These are phyloP conservation scores for Iguana delicatissima DNA, from an alignment of 2,797 vertebrate genomes.

Conservation along the genomic window DNA sequence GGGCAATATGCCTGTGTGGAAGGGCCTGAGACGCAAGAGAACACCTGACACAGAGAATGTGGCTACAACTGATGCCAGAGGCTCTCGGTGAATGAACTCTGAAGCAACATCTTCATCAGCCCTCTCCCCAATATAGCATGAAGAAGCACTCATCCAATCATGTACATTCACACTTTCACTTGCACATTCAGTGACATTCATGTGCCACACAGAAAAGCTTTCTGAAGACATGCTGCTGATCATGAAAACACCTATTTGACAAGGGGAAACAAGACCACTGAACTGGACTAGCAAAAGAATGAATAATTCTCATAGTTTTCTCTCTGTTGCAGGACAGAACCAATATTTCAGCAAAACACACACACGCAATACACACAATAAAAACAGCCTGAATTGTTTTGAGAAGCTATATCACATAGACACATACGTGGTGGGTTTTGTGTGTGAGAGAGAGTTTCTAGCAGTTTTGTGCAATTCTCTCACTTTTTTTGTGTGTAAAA, in stretches of 20 bases:
- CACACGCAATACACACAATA: too few species aligned
- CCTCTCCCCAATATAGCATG: conserved; percentile 48
- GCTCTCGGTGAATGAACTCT: conserved; percentile 47
- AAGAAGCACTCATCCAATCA: conserved; percentile 48
- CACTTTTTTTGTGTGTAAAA: too few species aligned
- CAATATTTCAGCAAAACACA: too few species aligned
- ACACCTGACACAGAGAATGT: conserved; percentile 51
- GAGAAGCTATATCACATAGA: too few species aligned
- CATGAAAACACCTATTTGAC: conserved; percentile 24
- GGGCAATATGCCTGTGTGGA: too few species aligned
- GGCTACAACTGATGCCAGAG: conserved; percentile 59
- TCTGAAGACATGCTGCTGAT: conserved; percentile 19
- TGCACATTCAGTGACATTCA: neutral
- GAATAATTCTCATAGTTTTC: too few species aligned
- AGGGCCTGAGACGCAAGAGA: conserved; percentile 27
- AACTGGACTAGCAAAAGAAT: conserved; percentile 13
- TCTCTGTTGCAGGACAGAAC: too few species aligned
- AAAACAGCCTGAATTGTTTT: too few species aligned
- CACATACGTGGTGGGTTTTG: too few species aligned
- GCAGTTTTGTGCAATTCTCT: too few species aligned
- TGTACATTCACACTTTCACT: conserved; percentile 35
- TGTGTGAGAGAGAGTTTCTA: too few species aligned
- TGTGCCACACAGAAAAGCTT: neutral
- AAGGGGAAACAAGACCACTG: neutral
- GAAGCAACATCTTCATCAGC: conserved; percentile 51